Base-by-base conservation (phyloP, 1,140 invertebrate species). In the Lanistes nyassanus region DNA sequence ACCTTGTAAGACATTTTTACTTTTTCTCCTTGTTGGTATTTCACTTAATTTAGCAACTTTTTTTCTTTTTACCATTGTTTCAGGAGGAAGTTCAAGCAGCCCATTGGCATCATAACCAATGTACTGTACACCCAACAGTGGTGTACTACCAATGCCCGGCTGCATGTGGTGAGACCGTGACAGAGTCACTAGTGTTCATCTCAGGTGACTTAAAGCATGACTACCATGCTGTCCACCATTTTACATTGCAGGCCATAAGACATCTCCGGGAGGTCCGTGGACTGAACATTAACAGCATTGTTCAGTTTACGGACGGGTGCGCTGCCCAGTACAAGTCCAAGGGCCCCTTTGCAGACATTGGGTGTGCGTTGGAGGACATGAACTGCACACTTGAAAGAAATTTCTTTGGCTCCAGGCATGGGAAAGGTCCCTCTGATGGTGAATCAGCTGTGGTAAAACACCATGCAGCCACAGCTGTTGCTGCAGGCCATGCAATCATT, bases 231-330 rank as follows among this genome's bases (percentile, higher is more conserved):
- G 80, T 82, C 3, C 65, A 75, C 7, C 21, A 39, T 37, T 79
- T 81, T 60, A 55, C 65, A 26, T 42, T 16, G 31, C 60, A 39
- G 16, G 47, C 66, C 31, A 42, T 70, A 13, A 21, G 29, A 6
- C 66, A 78, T 42, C 72, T 80, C 9, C 70, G 39, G 55, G 51
- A 76, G 37, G 34, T 9, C 2, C 71, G 66, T 37, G 67, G 68
- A 19, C 29, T 76, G 3, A 21, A 26, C 4, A 37, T 76, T 47
- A 21, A 71, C 23, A 60, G 55, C 31, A 51, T 75, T 21, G 71
- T 78, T 26, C 69, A 81, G 64, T 81, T 76, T 42, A 79, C 80
- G 29, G 75, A 81, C 67, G 77, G 80, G 29, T 81, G 80, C 42
- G 37, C 71, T 9, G 26, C 23, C 36, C 80, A 81, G 56, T 81